phyloP scores from a whole-genome alignment of 2,113 vertebrate species.

The Vidua chalybeata region DNA sequence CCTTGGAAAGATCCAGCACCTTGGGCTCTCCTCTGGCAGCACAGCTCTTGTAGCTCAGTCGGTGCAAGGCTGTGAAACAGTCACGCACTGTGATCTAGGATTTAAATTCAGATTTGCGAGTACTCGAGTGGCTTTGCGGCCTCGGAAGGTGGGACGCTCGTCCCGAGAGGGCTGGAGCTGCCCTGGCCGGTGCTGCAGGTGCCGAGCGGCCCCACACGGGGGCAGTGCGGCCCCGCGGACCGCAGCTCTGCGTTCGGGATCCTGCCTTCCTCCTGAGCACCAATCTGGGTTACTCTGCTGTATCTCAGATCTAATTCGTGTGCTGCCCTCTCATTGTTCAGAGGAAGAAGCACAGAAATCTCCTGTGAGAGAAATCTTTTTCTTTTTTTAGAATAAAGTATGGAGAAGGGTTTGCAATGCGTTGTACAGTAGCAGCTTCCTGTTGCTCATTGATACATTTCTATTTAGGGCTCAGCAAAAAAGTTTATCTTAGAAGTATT shows the following conservation, averaged over 20 bases:
- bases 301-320: accelerated
- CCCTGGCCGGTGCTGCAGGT: background rate
- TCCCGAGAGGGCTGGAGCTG: accelerated
- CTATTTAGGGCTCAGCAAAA: background rate
- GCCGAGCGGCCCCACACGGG: background rate
- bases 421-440: background rate
- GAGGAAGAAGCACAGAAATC: background rate
- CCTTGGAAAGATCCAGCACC: background rate
- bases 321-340: background rate
- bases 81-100: accelerated
- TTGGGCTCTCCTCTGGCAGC: background rate
- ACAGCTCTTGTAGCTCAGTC: background rate
- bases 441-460: background rate
- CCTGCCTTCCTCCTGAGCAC: accelerated
- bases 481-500: background rate
- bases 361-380: accelerated
- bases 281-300: accelerated
- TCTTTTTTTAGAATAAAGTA: background rate
- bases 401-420: background rate
- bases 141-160: accelerated
- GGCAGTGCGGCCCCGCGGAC: background rate
- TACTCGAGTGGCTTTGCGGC: accelerated
- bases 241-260: accelerated
- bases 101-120: background rate
- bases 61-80: too few relatives aligned